These are phyloP conservation scores for Heliocidaris tuberculata DNA, from an alignment of 35 echinoderm and acorn worm species.

Conservation along the genomic window DNA sequence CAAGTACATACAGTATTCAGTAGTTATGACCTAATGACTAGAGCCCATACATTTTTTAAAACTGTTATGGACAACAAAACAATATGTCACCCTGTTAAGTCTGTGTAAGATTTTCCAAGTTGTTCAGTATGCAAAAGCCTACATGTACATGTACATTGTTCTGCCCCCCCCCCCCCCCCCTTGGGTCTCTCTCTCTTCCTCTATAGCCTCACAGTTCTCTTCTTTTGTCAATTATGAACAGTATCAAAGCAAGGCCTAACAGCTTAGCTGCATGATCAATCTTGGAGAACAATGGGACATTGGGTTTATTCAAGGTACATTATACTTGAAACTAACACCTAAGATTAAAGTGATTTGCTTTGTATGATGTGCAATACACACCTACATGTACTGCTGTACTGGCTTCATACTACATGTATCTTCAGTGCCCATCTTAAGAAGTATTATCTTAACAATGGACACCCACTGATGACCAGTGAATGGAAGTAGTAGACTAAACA, in stretches of 20 bases:
- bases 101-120: too few relatives aligned
- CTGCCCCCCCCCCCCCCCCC: not conserved
- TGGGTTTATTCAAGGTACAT: not conserved
- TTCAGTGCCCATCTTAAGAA: not conserved
- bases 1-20: too few relatives aligned
- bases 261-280: not conserved
- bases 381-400: not conserved
- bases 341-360: not conserved
- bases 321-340: not conserved
- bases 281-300: not conserved
- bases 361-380: not conserved
- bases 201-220: not conserved
- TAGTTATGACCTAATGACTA: too few relatives aligned
- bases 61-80: too few relatives aligned
- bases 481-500: not conserved
- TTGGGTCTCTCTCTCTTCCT: not conserved
- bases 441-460: not conserved
- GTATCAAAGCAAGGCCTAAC: not conserved
- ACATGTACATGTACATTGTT: too few relatives aligned
- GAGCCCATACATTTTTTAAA: too few relatives aligned
- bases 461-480: not conserved
- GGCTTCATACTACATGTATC: not conserved
- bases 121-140: too few relatives aligned
- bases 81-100: too few relatives aligned
- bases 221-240: not conserved